phyloP scores from a whole-genome alignment of 2,797 vertebrate genomes.

The Liparis tanakae region DNA sequence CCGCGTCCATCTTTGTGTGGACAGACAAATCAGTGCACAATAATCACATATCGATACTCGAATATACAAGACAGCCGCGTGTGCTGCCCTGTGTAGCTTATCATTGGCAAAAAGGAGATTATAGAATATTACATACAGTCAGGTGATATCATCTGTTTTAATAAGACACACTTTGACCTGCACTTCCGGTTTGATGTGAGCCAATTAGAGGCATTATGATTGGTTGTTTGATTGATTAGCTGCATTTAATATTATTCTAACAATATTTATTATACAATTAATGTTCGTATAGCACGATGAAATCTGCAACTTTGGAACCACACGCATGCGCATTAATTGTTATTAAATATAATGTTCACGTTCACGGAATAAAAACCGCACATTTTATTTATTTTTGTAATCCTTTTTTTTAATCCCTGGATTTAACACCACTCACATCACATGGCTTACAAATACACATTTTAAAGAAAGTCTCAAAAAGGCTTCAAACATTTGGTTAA shows the following conservation, averaged over 20 bases:
- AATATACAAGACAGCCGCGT: background rate
- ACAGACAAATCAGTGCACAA: conserved; percentile 21
- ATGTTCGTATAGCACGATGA: background rate
- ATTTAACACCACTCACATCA: background rate
- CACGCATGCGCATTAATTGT: background rate
- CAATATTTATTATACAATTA: background rate
- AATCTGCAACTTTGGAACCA: background rate
- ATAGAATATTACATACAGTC: conserved; percentile 3
- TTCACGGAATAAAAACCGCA: background rate
- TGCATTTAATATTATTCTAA: background rate
- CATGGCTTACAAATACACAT: background rate
- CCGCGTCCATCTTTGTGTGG: background rate
- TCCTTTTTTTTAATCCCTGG: background rate
- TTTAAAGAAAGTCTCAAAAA: background rate
- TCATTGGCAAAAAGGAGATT: background rate
- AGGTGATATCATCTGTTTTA: background rate
- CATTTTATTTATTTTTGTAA: background rate
- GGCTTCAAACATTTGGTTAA: background rate
- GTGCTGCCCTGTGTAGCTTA: background rate
- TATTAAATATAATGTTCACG: background rate
- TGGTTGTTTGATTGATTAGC: background rate
- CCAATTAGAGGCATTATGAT: background rate
- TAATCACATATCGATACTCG: background rate
- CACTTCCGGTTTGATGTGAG: background rate
- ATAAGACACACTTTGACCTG: background rate